Conservation (phyloP, 2,888 invertebrate genomes). For the Lithophane ornitopus region DNA sequence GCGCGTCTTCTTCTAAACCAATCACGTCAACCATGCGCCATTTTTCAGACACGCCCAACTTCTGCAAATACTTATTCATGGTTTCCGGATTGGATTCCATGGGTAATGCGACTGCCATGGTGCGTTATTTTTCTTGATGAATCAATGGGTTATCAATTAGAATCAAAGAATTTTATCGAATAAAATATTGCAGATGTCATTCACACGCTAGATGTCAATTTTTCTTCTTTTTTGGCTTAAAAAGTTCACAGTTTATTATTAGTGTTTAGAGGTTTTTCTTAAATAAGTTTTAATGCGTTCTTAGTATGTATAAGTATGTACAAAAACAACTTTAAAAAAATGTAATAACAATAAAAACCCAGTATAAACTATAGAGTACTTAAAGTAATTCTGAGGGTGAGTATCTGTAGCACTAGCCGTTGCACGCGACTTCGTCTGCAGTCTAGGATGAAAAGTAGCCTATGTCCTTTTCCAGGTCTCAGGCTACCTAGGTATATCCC, state of each 20-base stretch:
- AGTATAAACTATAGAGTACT: too few relatives aligned
- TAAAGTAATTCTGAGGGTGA: too few relatives aligned
- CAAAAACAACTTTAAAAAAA: background rate
- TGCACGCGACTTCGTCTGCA: too few relatives aligned
- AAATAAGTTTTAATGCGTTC: conserved; percentile 1
- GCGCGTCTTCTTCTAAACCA: conserved; percentile 95
- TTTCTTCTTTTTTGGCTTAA: conserved; percentile 8
- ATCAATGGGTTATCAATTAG: conserved; percentile 16
- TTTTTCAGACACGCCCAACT: conserved; percentile 94
- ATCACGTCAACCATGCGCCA: conserved; percentile 98
- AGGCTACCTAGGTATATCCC: too few relatives aligned
- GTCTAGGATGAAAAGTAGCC: too few relatives aligned
- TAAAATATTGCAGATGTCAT: conserved; percentile 18
- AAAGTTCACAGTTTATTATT: background rate
- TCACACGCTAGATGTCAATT: conserved; percentile 24
- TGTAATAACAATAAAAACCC: background rate
- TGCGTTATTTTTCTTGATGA: conserved; percentile 15
- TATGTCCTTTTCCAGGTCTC: too few relatives aligned
- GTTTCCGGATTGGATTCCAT: conserved; percentile 92
- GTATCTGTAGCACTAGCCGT: background rate
- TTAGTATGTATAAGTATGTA: background rate
- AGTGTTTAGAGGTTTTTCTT: background rate
- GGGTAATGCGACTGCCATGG: conserved; percentile 79
- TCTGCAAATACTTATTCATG: conserved; percentile 93
- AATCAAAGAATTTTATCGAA: conserved; percentile 28